A percentile compares a stretch with the other conserved stretches of the same genome.
Evolutionary conservation across 2,888 invertebrate genomes (phyloP).

Genomic region (Agrochola macilenta): DNA sequence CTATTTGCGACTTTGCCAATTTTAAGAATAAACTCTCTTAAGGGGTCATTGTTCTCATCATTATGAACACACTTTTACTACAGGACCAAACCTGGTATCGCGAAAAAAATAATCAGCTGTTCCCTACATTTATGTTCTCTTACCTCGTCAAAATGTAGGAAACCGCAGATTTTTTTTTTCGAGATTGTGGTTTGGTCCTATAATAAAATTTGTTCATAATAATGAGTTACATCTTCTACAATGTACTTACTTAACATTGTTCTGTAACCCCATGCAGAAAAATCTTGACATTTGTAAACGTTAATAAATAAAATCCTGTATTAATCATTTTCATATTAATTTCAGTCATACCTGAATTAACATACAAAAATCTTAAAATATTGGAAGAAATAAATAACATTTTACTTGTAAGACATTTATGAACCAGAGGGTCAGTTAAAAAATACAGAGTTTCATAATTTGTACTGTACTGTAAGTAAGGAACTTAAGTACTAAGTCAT

Average conservation of each 20-base stretch:
- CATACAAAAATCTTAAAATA: slow-evolving; percentile 26
- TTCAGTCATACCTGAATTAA: slow-evolving; percentile 27
- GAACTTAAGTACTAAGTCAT: slow-evolving; percentile 34
- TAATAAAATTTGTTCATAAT: no score
- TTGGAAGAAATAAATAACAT: slow-evolving; percentile 17
- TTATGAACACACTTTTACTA: no score
- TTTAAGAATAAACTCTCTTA: no score
- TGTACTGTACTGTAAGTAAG: slow-evolving; percentile 38
- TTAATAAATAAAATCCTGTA: slow-evolving; percentile 17
- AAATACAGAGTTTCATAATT: slow-evolving; percentile 29
- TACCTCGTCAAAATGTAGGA: no score
- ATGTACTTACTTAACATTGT: background rate
- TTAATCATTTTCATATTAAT: slow-evolving; percentile 9
- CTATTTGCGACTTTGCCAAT: no score
- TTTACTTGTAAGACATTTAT: slow-evolving; percentile 3
- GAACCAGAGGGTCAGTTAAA: background rate
- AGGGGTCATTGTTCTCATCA: no score
- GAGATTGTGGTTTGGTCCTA: no score
- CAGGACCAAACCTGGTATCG: no score
- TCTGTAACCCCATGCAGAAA: slow-evolving; percentile 6
- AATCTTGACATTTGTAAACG: slow-evolving; percentile 2
- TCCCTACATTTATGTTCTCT: no score
- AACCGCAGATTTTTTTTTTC: no score
- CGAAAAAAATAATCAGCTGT: no score
- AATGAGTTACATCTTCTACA: no score